Conservation (phyloP, 2,797 vertebrate species). For the Mus minutoides region DNA sequence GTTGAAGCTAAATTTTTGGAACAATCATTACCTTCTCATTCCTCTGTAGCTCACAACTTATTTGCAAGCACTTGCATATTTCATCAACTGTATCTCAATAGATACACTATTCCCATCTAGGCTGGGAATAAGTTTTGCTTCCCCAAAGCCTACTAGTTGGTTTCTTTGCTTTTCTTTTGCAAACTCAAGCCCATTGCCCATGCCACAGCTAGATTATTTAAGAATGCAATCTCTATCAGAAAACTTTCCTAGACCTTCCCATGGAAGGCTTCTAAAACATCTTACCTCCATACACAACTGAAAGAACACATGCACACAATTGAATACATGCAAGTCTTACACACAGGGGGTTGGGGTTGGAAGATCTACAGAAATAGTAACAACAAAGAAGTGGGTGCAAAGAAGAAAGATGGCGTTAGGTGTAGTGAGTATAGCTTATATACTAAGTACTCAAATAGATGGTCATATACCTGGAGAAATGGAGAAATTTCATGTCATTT, state of each 20-base stretch:
- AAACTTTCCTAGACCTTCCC: neutral
- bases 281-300: neutral
- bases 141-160: neutral
- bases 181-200: neutral
- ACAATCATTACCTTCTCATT: neutral
- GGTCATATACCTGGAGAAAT: neutral
- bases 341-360: too few species aligned
- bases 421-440: neutral
- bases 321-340: neutral
- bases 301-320: neutral
- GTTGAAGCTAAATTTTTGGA: neutral
- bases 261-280: neutral
- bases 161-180: neutral
- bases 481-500: neutral
- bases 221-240: neutral
- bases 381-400: neutral
- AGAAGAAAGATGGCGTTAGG: neutral
- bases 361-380: neutral
- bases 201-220: neutral
- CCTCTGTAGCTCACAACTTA: neutral
- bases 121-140: neutral
- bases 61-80: neutral
- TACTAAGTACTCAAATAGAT: neutral
- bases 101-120: neutral
- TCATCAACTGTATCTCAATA: neutral